Evolutionary conservation across 1,140 invertebrate species (phyloP).

Genomic region (Drosophila kepulauana): DNA sequence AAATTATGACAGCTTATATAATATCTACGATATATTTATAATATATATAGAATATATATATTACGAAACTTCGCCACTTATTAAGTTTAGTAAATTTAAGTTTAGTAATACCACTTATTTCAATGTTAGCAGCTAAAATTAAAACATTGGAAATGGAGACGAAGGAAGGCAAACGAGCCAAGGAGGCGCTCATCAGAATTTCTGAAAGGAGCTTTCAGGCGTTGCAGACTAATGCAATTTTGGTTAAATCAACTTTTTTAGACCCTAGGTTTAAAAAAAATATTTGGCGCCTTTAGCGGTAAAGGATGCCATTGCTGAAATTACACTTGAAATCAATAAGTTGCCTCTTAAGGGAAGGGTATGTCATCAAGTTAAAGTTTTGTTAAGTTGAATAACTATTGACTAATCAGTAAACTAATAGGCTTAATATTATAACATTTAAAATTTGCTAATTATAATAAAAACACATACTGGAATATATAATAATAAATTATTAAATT

Average conservation of each 20-base stretch:
- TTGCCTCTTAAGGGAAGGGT: not conserved
- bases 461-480: not conserved
- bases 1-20: no score
- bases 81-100: no score
- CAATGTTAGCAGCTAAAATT: no score
- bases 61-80: no score
- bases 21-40: no score
- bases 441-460: not conserved
- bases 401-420: not conserved
- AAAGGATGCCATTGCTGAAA: not conserved
- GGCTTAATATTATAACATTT: not conserved
- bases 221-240: not conserved
- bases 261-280: slow-evolving; percentile 8
- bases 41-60: no score
- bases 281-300: not conserved
- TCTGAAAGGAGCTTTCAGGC: not conserved
- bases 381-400: no score
- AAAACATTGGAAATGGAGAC: slow-evolving; percentile 2
- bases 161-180: slow-evolving; percentile 2
- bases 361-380: not conserved
- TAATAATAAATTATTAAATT: not conserved
- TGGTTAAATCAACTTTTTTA: no score
- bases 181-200: not conserved
- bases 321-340: not conserved
- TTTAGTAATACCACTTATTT: no score